Conservation (phyloP, 2,113 vertebrate genomes). For the Sardina pilchardus region DNA sequence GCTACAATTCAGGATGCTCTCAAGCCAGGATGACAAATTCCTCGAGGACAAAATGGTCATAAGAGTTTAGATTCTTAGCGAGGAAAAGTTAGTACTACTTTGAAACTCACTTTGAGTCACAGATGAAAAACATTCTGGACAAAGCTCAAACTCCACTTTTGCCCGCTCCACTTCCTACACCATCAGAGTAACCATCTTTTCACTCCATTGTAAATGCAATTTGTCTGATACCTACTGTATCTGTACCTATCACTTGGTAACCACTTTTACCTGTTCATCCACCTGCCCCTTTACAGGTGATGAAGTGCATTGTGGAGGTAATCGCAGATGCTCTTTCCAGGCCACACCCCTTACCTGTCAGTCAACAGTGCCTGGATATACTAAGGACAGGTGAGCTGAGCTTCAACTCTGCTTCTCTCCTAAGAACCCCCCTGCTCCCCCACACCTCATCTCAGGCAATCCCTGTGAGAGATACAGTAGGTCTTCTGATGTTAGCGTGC, state of each 20-base stretch:
- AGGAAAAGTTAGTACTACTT: background rate
- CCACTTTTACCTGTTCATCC: background rate
- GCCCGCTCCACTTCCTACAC: background rate
- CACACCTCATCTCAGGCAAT: background rate
- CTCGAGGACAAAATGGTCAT: background rate
- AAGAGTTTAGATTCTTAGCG: background rate
- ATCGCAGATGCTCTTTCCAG: slow-evolving; percentile 86
- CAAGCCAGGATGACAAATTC: background rate
- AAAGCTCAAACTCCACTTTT: background rate
- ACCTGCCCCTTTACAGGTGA: slow-evolving; percentile 73
- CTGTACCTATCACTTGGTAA: background rate
- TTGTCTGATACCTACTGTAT: no score
- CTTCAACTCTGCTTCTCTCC: background rate
- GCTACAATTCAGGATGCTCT: background rate
- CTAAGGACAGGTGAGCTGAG: slow-evolving; percentile 81
- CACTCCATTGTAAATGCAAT: background rate
- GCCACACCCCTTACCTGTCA: slow-evolving; percentile 82
- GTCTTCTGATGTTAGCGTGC: background rate
- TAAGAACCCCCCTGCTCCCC: no score
- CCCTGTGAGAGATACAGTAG: background rate
- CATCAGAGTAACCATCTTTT: background rate
- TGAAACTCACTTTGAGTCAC: background rate
- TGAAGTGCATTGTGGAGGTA: slow-evolving; percentile 92
- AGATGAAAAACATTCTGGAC: background rate
- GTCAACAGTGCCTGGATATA: slow-evolving; percentile 81